Evolutionary conservation across 92 coral and sea anemone genomes (phyloP), one percentile per base, ranked within the genome.

Genomic region (Epizoanthus rinbou): DNA sequence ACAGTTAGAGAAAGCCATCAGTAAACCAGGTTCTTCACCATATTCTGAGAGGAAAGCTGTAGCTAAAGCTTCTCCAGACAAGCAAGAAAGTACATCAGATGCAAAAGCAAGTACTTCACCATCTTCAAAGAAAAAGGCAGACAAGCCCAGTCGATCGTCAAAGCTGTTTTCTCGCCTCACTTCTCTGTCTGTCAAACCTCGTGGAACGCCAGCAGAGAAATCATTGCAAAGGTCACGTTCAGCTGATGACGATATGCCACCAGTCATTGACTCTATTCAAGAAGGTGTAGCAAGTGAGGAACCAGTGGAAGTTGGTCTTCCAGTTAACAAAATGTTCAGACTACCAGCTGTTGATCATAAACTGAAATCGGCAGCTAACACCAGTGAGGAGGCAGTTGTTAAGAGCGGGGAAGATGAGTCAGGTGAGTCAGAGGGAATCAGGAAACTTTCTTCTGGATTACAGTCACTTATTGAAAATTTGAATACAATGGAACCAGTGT

Each of bases 101-200:
- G 71, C 63, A 62, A 78, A 78, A 62, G 22, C 72, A 22, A 57
- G 5, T 23, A n/a, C 22, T 78, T 22, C 71, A 13, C 6, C 54
- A 9, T 39, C 58, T 39, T 78, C 82, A 6, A 62, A 78, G 69
- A 78, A 78, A 19, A 78, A 78, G 47, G 28, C 57, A 8, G 82
- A 41, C 3, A 78, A 78, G 23, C 82, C 50, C 23, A 78, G 82
- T 78, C 82, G 82, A 19, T 78, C 82, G 3, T 41, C 71, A 41
- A 78, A 78, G 71, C 43, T 78, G 9, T 63, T 78, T 78, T 78
- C 82, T 0, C 82, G 82, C 19, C 28, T 78, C 57, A 78, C n/a
- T 11, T 41, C 82, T 33, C 82, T 78, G 14, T 37, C 82, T 0
- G 24, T 78, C 58, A 78, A 78, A 63, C 82, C 82, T 3, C 82